Evolutionary conservation across 2,113 vertebrate species (phyloP).

Genomic region (Fregetta grallaria): DNA sequence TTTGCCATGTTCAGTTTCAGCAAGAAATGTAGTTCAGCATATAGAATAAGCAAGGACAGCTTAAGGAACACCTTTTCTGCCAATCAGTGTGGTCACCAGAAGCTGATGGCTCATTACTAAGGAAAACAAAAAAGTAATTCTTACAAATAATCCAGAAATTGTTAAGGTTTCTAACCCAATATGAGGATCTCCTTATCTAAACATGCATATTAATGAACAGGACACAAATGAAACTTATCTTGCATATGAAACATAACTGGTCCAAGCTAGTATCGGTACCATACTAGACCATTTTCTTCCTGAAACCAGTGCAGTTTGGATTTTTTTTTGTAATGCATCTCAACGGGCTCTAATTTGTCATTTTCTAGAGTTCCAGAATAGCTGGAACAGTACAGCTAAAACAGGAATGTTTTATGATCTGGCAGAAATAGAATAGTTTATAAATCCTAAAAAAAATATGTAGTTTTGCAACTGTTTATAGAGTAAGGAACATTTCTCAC

Average conservation of each 20-base stretch:
- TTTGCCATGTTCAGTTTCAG: neutral
- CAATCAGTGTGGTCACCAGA: neutral
- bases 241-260: neutral
- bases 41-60: neutral
- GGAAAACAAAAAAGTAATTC: neutral
- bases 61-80: neutral
- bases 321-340: neutral
- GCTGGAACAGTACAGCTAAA: neutral
- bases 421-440: neutral
- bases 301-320: neutral
- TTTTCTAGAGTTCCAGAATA: neutral
- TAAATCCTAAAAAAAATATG: neutral
- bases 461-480: neutral
- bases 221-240: neutral
- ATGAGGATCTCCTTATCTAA: neutral
- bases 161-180: neutral
- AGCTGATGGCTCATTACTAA: neutral
- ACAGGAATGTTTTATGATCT: neutral
- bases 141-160: neutral
- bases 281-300: neutral
- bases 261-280: neutral
- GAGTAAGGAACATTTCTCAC: neutral
- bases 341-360: neutral
- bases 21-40: neutral
- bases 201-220: neutral